Evolutionary conservation across 2,888 invertebrate species (phyloP).

Genomic region (Serripes groenlandicus): DNA sequence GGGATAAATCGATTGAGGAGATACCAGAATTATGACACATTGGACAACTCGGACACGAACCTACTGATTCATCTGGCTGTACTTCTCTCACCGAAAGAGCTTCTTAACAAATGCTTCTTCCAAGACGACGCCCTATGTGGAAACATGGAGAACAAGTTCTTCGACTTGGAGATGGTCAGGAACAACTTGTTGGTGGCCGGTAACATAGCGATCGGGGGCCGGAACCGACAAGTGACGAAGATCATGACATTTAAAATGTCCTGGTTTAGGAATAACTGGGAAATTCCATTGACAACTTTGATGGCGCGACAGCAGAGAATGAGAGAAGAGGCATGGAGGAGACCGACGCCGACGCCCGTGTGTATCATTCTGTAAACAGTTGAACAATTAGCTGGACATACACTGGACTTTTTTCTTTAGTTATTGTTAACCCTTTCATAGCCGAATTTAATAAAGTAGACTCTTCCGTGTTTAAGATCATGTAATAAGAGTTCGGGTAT

Average conservation of each 20-base stretch:
- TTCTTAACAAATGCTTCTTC: constrained; percentile 59
- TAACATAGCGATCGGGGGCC: constrained; percentile 57
- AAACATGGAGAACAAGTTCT: constrained; percentile 52
- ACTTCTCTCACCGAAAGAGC: constrained; percentile 47
- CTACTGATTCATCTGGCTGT: constrained; percentile 48
- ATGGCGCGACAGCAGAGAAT: constrained; percentile 27
- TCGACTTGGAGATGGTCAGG: constrained; percentile 48
- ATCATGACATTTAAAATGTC: constrained; percentile 63
- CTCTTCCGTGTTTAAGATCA: too few species aligned
- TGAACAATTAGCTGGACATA: too few species aligned
- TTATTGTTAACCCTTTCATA: too few species aligned
- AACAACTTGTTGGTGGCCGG: constrained; percentile 54
- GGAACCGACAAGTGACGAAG: constrained; percentile 47
- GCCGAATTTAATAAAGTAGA: too few species aligned
- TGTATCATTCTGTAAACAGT: constrained; percentile 28
- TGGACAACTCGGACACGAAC: constrained; percentile 43
- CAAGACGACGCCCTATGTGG: constrained; percentile 58
- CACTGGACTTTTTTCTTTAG: too few species aligned
- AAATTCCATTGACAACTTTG: constrained; percentile 40
- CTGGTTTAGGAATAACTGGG: constrained; percentile 52
- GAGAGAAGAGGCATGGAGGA: constrained; percentile 15
- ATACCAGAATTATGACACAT: constrained; percentile 43
- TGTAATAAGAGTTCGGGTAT: too few species aligned
- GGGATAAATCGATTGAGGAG: constrained; percentile 53
- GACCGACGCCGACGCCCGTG: background rate